Evolutionary conservation across 2,888 invertebrate genomes (phyloP), one percentile per base, ranked within the genome.

Genomic region (Hydroisotoma schaefferi): DNA sequence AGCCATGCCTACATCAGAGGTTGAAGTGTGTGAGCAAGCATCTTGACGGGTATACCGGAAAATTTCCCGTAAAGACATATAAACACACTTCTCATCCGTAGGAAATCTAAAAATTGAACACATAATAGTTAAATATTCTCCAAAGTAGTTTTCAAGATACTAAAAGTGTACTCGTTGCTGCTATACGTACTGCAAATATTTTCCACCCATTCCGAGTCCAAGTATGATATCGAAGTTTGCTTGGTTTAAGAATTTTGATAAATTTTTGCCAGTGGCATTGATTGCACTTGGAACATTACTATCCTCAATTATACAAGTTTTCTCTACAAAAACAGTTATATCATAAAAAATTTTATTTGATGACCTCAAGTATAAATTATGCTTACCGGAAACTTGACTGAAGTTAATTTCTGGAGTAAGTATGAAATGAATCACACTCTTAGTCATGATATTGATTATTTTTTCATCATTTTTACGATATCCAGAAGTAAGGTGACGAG

Each of bases 401-500:
- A 46, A 53, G 18, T 37, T 51, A 23, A 51, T 27, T 5, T 61
- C 53, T 2, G 59, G 55, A 38, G 58, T 53, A 4, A 60, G 33
- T 25, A 65, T 49, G 51, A 94, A 83, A 76, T 92, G 89, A 37
- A 94, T 76, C 3, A 90, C 87, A 0, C 86, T 81, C 67, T 84
- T 85, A 52, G 86, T 79, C 4, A 94, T 75, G 15, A 94, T 77
- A 22, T 78, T 77, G 40, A 80, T 75, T 65, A 89, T 84, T 1
- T 81, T 76, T 0, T 85, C 84, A 73, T 92, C 86, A 26, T 84
- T 84, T 55, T 85, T 80, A 46, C 80, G 78, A 76, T 87, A 84
- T 0, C 89, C 92, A 55, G 82, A 84, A 25, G 87, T 77, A 22
- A 94, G 77, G 78, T 94, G 94, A 0, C 90, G 83, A 0, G 88